phyloP scores from a whole-genome alignment of 2,113 vertebrate species.

The Anarhynchus alexandrinus region DNA sequence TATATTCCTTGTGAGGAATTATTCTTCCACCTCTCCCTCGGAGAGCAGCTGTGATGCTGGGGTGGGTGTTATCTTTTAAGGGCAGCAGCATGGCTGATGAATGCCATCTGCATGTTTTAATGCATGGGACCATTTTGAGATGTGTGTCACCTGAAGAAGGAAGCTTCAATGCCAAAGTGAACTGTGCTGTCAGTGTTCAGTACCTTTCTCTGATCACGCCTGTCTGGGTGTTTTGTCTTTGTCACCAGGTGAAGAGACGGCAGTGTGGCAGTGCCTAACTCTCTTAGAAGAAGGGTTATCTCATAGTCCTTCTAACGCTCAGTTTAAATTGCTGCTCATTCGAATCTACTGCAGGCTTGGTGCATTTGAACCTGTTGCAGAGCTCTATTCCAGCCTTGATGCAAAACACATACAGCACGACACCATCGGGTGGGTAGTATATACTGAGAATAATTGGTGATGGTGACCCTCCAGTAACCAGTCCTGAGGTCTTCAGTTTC shows the following conservation, averaged over 20 bases:
- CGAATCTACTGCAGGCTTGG: constrained; percentile 93
- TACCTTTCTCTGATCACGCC: not conserved
- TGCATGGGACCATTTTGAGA: not conserved
- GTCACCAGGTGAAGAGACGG: constrained; percentile 82
- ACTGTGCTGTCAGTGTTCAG: accelerated
- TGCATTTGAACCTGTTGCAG: constrained; percentile 93
- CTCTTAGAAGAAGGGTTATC: constrained; percentile 89
- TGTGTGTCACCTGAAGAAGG: not conserved
- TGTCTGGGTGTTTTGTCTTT: not conserved
- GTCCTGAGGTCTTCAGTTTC: not conserved
- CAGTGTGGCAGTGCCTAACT: constrained; percentile 86
- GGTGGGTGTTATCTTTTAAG: accelerated
- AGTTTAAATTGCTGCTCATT: constrained; percentile 97
- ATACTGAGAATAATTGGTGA: constrained; percentile 67
- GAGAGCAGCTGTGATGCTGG: not conserved
- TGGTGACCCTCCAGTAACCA: not conserved
- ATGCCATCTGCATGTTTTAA: not conserved
- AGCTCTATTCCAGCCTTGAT: constrained; percentile 95
- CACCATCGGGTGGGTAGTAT: constrained; percentile 92
- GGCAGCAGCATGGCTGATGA: not conserved
- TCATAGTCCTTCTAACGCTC: constrained; percentile 90
- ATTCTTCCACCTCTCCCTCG: not conserved
- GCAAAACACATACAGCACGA: constrained; percentile 98
- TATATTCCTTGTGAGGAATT: not conserved
- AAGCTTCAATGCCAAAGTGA: not conserved